These are phyloP conservation scores for Eulemur rubriventer DNA, from an alignment of 2,797 vertebrate species.

Conservation along the genomic window DNA sequence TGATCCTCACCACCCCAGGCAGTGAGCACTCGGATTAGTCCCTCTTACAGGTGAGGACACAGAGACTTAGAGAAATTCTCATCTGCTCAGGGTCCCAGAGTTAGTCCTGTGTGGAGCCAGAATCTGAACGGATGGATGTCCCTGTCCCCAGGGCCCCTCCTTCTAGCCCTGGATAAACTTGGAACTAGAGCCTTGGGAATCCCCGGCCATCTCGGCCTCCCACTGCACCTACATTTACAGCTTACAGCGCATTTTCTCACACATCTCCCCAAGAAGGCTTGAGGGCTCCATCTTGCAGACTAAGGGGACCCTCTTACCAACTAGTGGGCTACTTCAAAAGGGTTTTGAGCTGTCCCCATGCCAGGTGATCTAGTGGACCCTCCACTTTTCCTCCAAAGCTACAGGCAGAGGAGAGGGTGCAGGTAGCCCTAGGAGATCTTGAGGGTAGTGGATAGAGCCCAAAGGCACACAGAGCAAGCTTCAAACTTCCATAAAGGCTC, in stretches of 20 bases:
- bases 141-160: neutral
- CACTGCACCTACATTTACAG: accelerated
- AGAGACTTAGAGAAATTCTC: neutral
- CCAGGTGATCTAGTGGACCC: neutral
- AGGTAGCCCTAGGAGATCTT: no score
- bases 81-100: neutral
- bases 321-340: neutral
- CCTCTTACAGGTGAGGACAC: neutral
- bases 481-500: neutral
- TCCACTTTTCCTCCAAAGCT: neutral
- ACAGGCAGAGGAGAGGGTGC: neutral
- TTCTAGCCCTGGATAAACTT: neutral
- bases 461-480: neutral
- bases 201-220: neutral
- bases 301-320: neutral
- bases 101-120: neutral
- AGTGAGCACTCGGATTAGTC: neutral
- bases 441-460: neutral
- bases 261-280: no score
- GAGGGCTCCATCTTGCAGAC: neutral
- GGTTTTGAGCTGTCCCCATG: neutral
- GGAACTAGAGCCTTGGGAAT: neutral
- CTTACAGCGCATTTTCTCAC: accelerated
- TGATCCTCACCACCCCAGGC: neutral
- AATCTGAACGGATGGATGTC: neutral